phyloP scores from a whole-genome alignment of 1,140 invertebrate genomes.

The Vanessa tameamea region DNA sequence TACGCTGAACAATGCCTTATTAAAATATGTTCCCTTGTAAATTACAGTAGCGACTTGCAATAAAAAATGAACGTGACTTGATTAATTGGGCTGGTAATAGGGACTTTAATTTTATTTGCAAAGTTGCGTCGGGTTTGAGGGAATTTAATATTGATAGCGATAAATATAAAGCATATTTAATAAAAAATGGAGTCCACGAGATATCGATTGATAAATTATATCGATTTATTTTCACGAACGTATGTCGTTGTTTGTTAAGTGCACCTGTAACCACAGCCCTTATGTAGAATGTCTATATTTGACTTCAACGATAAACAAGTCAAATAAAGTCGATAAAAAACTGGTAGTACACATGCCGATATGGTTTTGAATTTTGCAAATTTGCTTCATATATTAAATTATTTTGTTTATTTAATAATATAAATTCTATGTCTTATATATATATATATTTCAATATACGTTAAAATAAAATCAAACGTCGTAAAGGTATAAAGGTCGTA shows the following conservation, averaged over 20 bases:
- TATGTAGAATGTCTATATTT: conserved; percentile 10
- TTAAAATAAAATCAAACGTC: no score
- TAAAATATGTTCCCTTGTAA: conserved; percentile 31
- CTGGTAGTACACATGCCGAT: not conserved
- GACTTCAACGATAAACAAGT: conserved; percentile 1
- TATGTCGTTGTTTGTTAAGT: conserved; percentile 32
- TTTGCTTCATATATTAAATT: no score
- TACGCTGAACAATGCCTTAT: conserved; percentile 28
- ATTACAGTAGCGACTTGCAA: conserved; percentile 28
- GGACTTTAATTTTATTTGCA: not conserved
- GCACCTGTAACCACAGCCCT: conserved; percentile 28
- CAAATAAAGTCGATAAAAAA: not conserved
- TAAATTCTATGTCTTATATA: no score
- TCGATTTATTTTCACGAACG: conserved; percentile 38
- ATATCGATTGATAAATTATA: conserved; percentile 34
- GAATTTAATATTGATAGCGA: not conserved
- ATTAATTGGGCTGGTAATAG: conserved; percentile 20
- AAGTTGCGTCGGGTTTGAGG: not conserved
- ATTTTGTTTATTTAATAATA: no score
- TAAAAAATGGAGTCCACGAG: not conserved
- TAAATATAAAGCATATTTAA: not conserved
- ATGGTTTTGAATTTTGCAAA: not conserved
- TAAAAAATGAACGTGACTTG: conserved; percentile 31
- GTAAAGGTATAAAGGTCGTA: not conserved
- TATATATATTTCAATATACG: no score